Evolutionary conservation across 2,113 vertebrate genomes (phyloP), one percentile per base, ranked within the genome.

Genomic region (Prunella fulvescens): DNA sequence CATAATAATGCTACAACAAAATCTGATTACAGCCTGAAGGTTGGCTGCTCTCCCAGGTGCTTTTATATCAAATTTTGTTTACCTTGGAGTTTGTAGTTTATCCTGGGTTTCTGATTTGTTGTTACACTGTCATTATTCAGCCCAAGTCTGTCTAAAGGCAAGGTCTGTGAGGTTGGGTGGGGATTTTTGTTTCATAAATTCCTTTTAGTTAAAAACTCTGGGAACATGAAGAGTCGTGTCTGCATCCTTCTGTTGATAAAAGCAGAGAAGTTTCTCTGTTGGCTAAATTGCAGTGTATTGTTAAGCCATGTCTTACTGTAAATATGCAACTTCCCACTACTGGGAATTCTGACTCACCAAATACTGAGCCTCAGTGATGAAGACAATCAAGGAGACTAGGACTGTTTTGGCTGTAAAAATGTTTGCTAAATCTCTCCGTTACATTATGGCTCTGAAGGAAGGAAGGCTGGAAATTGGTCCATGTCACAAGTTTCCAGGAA

Each of bases 291-390:
- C 77, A 42, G 3, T 23, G 51, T 72, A 82, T 95, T 94, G 78
- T 95, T 93, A 78, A 91, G 25, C 67, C 14, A 1, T 4, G 22
- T 91, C 17, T 84, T 80, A 57, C 78, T 93, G 70, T 96, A 95
- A 89, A 81, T 82, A 56, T 53, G 44, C 60, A 70, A 24, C 71
- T 95, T 93, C 83, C 93, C 44, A 53, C 50, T 92, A 4, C 78
- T 86, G 94, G 95, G 77, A 85, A 58, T 91, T 95, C 40, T 95
- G 94, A 96, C 81, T 95, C 92, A 94, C 83, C 42, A 53, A 18
- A 44, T 62, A 76, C n/a, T 35, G 69, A 60, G 58, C 70, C 85
- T 72, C 47, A 54, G 54, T 69, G 91, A 66, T 77, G 80, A 80
- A 66, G 85, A 84, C 90, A 91, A 73, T 80, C 72, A 69, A 47